These are phyloP conservation scores for Lordiphosa stackelbergi DNA, from an alignment of 1,140 invertebrate genomes.

Conservation along the genomic window DNA sequence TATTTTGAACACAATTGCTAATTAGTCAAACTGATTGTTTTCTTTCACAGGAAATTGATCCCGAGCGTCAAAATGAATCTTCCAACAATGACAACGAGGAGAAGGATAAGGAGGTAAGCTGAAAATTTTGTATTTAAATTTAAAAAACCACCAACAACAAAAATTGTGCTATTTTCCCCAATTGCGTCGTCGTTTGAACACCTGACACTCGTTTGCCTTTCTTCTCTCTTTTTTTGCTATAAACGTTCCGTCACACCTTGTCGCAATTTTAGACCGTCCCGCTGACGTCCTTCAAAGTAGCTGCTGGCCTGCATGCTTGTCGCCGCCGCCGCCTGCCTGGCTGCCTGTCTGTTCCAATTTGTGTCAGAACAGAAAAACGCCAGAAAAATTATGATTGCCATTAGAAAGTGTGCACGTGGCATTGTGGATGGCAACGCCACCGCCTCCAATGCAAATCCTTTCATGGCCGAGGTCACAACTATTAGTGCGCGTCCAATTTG, in stretches of 20 bases:
- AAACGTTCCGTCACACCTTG: slow-evolving; percentile 54
- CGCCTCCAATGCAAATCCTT: slow-evolving; percentile 52
- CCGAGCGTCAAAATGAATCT: slow-evolving; percentile 78
- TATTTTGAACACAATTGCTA: slow-evolving; percentile 31
- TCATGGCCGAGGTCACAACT: slow-evolving; percentile 72
- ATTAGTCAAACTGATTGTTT: slow-evolving; percentile 37
- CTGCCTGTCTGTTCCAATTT: slow-evolving; percentile 62
- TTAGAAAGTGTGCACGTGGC: slow-evolving; percentile 43
- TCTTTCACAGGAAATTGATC: slow-evolving; percentile 78
- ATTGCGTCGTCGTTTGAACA: too few relatives aligned
- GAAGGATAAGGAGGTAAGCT: slow-evolving; percentile 76
- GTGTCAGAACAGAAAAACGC: slow-evolving; percentile 24
- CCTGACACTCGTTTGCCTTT: not conserved
- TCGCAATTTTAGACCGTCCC: slow-evolving; percentile 47
- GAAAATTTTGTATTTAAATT: slow-evolving; percentile 4
- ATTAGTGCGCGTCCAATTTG: slow-evolving; percentile 70
- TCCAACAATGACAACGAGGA: slow-evolving; percentile 78
- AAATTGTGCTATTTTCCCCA: not conserved
- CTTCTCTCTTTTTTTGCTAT: slow-evolving; percentile 5
- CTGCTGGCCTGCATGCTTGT: slow-evolving; percentile 9
- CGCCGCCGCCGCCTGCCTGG: slow-evolving; percentile 3
- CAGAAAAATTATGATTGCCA: slow-evolving; percentile 58
- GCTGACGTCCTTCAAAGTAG: slow-evolving; percentile 64
- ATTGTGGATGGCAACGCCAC: slow-evolving; percentile 43
- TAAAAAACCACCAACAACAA: slow-evolving; percentile 33